Percentiles rank a stretch among this genome's conserved stretches.
phyloP scores from a whole-genome alignment of 2,888 invertebrate genomes.

The Alcis repandata region DNA sequence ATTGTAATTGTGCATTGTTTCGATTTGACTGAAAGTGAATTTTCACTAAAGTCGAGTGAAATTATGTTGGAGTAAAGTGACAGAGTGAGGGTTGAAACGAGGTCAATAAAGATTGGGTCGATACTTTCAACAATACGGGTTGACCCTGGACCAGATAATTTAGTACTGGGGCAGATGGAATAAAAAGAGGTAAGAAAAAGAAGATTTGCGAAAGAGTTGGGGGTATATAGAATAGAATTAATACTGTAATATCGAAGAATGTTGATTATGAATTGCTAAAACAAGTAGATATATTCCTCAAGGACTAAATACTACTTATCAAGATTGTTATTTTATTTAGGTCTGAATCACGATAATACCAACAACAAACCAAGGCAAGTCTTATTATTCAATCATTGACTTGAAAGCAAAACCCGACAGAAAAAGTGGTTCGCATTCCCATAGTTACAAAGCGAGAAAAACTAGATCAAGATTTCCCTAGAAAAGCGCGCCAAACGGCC shows the following conservation, averaged over 20 bases:
- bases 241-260: neutral
- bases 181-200: neutral
- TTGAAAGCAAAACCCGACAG: slow-evolving; percentile 39
- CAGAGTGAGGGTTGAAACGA: neutral
- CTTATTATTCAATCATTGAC: slow-evolving; percentile 35
- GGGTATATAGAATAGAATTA: neutral
- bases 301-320: neutral
- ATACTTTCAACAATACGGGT: neutral
- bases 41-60: neutral
- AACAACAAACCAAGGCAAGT: neutral
- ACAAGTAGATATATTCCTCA: too few relatives aligned
- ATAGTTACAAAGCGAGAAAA: slow-evolving; percentile 46
- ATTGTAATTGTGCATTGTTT: neutral
- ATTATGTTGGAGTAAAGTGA: neutral
- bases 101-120: neutral
- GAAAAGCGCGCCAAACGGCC: slow-evolving; percentile 57
- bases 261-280: neutral
- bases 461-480: slow-evolving; percentile 52
- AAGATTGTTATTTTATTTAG: neutral
- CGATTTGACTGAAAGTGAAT: neutral
- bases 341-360: neutral
- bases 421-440: slow-evolving; percentile 48
- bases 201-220: neutral
- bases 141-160: neutral
- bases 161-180: neutral